Base-by-base conservation (phyloP, 2,113 vertebrate species). In the Potamarius usumacintae region DNA sequence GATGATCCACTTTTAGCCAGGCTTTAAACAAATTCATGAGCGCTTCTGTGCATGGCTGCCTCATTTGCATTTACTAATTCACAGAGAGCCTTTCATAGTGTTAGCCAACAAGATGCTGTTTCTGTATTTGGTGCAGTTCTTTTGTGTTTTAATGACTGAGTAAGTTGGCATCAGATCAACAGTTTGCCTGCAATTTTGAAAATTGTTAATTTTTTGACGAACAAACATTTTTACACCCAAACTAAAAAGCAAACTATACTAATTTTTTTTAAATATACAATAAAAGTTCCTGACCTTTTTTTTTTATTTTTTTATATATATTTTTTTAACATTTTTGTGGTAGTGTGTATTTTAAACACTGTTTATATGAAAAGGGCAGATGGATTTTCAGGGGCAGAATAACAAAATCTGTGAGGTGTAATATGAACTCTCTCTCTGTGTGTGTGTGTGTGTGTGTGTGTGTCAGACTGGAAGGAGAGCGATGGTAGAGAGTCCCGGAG, bases 381-480 rank as follows among this genome's bases (percentile, higher is more conserved):
- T 53, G 82, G 42, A 58, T 88, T 80, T 76, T 83, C 58, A 76
- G 27, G 79, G 57, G 80, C 57, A 83, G 30, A 76, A 87, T 82
- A 82, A 67, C 85, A 82, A 69, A 87, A 72, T 83, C 53, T 83
- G 55, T 30, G 69, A 83, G 81, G 48, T 87, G 67, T 87, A 58
- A 78, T 87, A 53, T 34, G 77, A 72, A 53, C 72, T 80, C 27
- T 87, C 58, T 82, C 42, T 69, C 55, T 86, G 48, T 87, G 60
- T 87, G 50, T 69, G 58, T 88, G 72, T 84, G 55, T 88, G 72
- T 85, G 57, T 86, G 83, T 88, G 83, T 90, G 71, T 90, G 79
- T 94, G 17, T 82, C 30, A 99, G 98, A 97, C 94, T 99, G 98
- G 98, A 97, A 97, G 94, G 97, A 99, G 92, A 95, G 92, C 53